Conservation (phyloP, 2,797 vertebrate genomes). For the Etheostoma perlongum region DNA sequence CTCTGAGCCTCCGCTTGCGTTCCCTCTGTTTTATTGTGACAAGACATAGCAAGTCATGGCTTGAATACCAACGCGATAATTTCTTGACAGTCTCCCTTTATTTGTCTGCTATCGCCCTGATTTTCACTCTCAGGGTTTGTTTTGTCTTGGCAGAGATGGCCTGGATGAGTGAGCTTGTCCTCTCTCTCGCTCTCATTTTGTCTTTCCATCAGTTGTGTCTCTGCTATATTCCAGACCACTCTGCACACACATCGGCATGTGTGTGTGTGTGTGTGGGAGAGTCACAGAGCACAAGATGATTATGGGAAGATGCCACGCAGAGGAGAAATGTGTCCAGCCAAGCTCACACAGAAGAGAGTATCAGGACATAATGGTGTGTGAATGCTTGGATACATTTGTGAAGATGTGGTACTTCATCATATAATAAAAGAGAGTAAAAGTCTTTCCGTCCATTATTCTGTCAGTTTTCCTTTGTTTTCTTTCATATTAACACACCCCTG, state of each 20-base stretch:
- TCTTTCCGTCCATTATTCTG: slow-evolving; percentile 41
- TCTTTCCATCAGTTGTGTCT: slow-evolving; percentile 70
- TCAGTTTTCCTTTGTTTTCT: slow-evolving; percentile 38
- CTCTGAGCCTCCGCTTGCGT: slow-evolving; percentile 63
- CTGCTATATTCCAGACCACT: slow-evolving; percentile 65
- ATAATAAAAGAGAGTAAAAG: slow-evolving; percentile 40
- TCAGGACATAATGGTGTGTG: slow-evolving; percentile 59
- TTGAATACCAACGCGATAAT: slow-evolving; percentile 81
- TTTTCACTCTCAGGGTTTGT: slow-evolving; percentile 76
- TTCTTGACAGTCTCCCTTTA: slow-evolving; percentile 81
- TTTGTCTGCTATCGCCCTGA: slow-evolving; percentile 75
- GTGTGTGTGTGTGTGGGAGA: slow-evolving; percentile 17
- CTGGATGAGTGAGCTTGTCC: slow-evolving; percentile 70
- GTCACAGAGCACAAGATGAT: slow-evolving; percentile 65
- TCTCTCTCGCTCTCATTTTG: slow-evolving; percentile 61
- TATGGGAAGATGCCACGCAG: slow-evolving; percentile 65
- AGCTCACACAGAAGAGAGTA: slow-evolving; percentile 52
- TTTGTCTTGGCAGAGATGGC: slow-evolving; percentile 77
- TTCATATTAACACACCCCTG: slow-evolving; percentile 26
- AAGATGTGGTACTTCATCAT: slow-evolving; percentile 49
- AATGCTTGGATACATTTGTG: slow-evolving; percentile 60
- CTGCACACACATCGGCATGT: slow-evolving; percentile 46
- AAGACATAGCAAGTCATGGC: slow-evolving; percentile 71
- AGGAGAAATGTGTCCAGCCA: slow-evolving; percentile 65
- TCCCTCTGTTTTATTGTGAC: slow-evolving; percentile 77